Evolutionary conservation across 1,140 invertebrate species (phyloP).

Genomic region (Ephestia elutella): DNA sequence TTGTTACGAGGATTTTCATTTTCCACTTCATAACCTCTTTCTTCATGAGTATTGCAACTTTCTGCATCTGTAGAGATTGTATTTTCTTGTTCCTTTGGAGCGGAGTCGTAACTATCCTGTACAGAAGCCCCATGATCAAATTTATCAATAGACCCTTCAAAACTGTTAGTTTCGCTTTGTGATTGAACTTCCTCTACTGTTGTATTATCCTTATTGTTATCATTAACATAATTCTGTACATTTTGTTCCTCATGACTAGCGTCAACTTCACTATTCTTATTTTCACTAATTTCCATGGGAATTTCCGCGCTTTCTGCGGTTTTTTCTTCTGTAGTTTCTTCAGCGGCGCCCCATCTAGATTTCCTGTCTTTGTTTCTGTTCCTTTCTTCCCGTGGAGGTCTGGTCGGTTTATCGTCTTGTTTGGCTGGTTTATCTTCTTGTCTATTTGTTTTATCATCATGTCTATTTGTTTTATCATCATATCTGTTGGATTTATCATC

Average conservation of each 20-base stretch:
- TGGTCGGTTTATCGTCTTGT: not conserved
- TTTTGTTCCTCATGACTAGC: constrained; percentile 36
- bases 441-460: not conserved
- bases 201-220: constrained; percentile 14
- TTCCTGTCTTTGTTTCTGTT: constrained; percentile 60
- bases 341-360: constrained; percentile 61
- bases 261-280: constrained; percentile 11
- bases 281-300: not conserved
- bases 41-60: not conserved
- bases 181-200: not conserved
- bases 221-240: constrained; percentile 15
- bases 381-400: constrained; percentile 29
- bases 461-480: not conserved
- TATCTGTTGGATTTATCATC: not conserved
- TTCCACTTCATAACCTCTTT: not conserved
- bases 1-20: not conserved
- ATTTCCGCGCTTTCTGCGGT: constrained; percentile 2
- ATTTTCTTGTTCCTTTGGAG: not conserved
- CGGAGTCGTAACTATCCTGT: not conserved
- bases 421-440: not conserved
- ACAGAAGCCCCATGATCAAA: not conserved
- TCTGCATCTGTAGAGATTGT: not conserved
- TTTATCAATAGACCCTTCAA: not conserved
- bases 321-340: constrained; percentile 27
- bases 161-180: not conserved